Base-by-base conservation (phyloP, 2,888 invertebrate genomes). In the Scaptomyza tumidula region DNA sequence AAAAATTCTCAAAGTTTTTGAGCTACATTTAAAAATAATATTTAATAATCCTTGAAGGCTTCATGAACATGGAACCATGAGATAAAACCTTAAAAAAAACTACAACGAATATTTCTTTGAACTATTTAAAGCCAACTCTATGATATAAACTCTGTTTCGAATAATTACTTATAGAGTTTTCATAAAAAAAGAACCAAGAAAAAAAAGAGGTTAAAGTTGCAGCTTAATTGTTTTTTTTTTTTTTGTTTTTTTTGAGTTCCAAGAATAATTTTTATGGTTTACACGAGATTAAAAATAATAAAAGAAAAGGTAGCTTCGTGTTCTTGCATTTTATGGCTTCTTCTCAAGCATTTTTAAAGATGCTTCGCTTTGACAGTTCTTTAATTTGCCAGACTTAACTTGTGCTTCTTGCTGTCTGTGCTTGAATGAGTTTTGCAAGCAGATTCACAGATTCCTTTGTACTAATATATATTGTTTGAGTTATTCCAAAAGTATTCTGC, bases 241-340 rank as follows among this genome's bases (percentile, higher is more conserved):
- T 19, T 19, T 19, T 19, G 19, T 1, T 19, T 19, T 19, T 19
- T 19, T 19, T 19, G 1, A 19, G 19, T 19, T 19, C 52, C 11
- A 37, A 24, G 52, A 52, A 52, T 14, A 11, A 11, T 39, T 52
- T 52, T 37, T 27, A 24, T 52, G 37, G 7, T 7, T 14, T 2
- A 11, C 19, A 52, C 19, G 13, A 43, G 14, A 29, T 29, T 5
- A 1, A 29, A 29, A 29, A 29, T 24, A 24, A 24, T 2, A 4
- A 29, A 29, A 29, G 7, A 4, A 6, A 11, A 11, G 11, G 7
- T 11, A 9, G 37, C n/a, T 19, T 19, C 19, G 11, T 9, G 52
- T 52, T 50, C 3, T 27, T 16, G 5, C 11, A 52, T 14, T 52
- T 52, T 27, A 39, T 52, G 24, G 52, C 52, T 52, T 27, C 35